phyloP scores from a whole-genome alignment of 2,113 vertebrate genomes.

The Dasypus novemcinctus region DNA sequence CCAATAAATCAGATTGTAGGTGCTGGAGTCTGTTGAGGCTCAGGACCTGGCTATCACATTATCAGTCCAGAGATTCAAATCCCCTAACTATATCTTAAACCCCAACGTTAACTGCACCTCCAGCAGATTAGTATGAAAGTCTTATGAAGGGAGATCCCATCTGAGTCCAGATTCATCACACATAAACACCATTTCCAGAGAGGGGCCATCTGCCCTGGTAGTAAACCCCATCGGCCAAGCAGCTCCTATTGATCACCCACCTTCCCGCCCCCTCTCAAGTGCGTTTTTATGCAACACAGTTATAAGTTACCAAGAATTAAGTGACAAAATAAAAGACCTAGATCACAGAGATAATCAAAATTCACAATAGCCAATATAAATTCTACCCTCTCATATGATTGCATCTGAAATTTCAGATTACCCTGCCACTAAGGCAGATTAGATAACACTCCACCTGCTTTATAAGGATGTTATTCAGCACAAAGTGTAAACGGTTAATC shows the following conservation, averaged over 20 bases:
- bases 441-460: neutral
- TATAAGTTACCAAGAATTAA: neutral
- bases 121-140: too few relatives aligned
- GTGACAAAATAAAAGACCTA: neutral
- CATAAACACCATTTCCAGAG: too few relatives aligned
- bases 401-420: neutral
- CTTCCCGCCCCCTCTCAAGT: neutral
- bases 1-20: too few relatives aligned
- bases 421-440: neutral
- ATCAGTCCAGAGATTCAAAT: too few relatives aligned
- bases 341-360: neutral
- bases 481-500: neutral
- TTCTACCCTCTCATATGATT: neutral
- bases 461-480: neutral
- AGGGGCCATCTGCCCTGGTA: too few relatives aligned
- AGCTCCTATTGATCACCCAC: neutral
- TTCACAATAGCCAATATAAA: neutral
- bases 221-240: too few relatives aligned
- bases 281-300: neutral
- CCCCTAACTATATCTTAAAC: too few relatives aligned
- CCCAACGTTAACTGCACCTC: too few relatives aligned
- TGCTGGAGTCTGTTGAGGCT: too few relatives aligned
- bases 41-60: too few relatives aligned
- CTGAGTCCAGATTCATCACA: too few relatives aligned
- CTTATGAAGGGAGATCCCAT: too few relatives aligned